These are phyloP conservation scores for Sphinx pinastri DNA, from an alignment of 2,888 invertebrate genomes.

Conservation along the genomic window DNA sequence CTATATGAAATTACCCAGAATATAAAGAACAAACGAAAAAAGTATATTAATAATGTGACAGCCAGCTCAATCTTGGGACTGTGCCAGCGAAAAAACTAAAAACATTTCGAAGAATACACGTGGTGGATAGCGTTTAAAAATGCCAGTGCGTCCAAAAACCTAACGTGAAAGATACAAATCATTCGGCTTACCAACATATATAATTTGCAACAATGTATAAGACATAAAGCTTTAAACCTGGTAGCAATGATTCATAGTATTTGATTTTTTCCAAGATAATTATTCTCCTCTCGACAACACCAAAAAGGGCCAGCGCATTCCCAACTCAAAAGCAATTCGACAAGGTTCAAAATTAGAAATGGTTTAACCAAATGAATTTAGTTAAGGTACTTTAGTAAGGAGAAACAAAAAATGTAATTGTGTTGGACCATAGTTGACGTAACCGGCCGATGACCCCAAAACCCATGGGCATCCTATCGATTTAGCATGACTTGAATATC, in stretches of 20 bases:
- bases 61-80: not conserved
- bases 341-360: conserved; percentile 33
- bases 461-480: conserved; percentile 59
- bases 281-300: conserved; percentile 33
- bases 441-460: conserved; percentile 63
- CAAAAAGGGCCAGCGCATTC: conserved; percentile 2
- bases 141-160: conserved; percentile 1
- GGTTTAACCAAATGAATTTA: conserved; percentile 32
- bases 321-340: conserved; percentile 17
- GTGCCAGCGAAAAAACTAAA: conserved; percentile 1
- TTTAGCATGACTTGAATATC: conserved; percentile 60
- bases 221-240: conserved; percentile 32
- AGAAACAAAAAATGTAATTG: conserved; percentile 61
- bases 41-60: conserved; percentile 18
- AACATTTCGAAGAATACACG: not conserved
- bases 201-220: conserved; percentile 34
- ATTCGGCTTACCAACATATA: conserved; percentile 31
- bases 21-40: not conserved
- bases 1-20: not conserved
- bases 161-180: conserved; percentile 24
- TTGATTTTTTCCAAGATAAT: conserved; percentile 31
- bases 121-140: not conserved
- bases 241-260: conserved; percentile 44
- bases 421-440: conserved; percentile 69
- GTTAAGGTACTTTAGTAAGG: conserved; percentile 48